Evolutionary conservation across 2,888 invertebrate genomes (phyloP), one percentile per base, ranked within the genome.

Genomic region (Pyrgus malvae): DNA sequence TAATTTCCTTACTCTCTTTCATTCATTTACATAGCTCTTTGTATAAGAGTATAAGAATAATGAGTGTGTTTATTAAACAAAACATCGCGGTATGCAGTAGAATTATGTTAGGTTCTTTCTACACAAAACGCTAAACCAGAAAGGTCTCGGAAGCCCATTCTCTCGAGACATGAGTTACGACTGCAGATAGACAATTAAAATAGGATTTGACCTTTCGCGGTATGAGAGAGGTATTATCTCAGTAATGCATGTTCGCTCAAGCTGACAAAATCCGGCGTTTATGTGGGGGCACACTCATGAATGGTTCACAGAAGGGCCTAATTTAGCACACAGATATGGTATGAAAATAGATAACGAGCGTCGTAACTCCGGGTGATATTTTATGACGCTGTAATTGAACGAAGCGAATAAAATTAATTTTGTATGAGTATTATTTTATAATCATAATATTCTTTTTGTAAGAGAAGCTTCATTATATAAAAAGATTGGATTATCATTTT

Each of bases 171-270:
- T 53, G 45, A 53, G 45, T 53, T 53, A 45, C 37, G 44, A 38
- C 45, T 45, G 38, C 45, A 38, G 45, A 53, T 53, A 53, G 45
- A 45, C 53, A 44, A 53, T 53, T 53, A 45, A 45, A 53, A 53
- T 45, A 45, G 53, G 31, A 45, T 17, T 29, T 38, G 44, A 53
- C 53, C 53, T 45, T 38, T 31, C 45, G 27, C 53, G 44, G 45
- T 16, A 38, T 29, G 14, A 14, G 37, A 58, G 46, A 23, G 25
- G 46, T 46, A 40, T 46, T 54, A 54, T 54, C 46, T 54, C 11
- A 46, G 35, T 46, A 46, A 41, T 46, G 46, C 46, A 46, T 33
- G 54, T 46, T 40, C 25, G 49, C 31, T 25, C 42, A 25, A 21
- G 29, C 16, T 45, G 44, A 53, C 44, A 38, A 53, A 44, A 44